Conservation (phyloP, 2,113 vertebrate genomes). For the Prionailurus viverrinus region DNA sequence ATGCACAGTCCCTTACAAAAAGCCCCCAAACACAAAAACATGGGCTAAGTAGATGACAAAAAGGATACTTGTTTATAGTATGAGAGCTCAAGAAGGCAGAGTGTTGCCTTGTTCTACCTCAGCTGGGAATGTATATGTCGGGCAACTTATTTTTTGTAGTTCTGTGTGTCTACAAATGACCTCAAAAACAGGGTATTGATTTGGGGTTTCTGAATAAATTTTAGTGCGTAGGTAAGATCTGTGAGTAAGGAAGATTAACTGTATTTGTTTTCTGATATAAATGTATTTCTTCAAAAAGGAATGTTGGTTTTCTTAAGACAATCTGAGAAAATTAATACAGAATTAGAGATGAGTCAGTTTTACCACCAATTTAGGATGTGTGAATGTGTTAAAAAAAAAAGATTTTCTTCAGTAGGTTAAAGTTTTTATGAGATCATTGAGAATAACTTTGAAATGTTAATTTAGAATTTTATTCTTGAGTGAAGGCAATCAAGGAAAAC, state of each 20-base stretch:
- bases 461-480: conserved; percentile 11
- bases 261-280: not conserved
- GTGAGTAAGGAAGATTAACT: not conserved
- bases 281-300: not conserved
- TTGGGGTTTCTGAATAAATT: not conserved
- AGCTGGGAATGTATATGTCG: not conserved
- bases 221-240: not conserved
- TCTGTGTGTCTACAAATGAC: not conserved
- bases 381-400: not conserved
- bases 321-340: not conserved
- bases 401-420: not conserved
- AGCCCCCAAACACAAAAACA: not conserved
- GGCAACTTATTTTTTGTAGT: not conserved
- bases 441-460: conserved; percentile 4
- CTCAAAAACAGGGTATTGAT: not conserved
- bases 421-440: not conserved
- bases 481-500: not conserved
- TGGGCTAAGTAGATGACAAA: not conserved
- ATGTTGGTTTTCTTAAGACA: conserved; percentile 30
- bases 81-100: not conserved
- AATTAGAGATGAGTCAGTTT: not conserved
- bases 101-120: not conserved
- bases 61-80: not conserved
- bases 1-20: not conserved
- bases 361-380: not conserved